These are phyloP conservation scores for Megamerina dolium DNA, from an alignment of 2,888 invertebrate genomes.

Conservation along the genomic window DNA sequence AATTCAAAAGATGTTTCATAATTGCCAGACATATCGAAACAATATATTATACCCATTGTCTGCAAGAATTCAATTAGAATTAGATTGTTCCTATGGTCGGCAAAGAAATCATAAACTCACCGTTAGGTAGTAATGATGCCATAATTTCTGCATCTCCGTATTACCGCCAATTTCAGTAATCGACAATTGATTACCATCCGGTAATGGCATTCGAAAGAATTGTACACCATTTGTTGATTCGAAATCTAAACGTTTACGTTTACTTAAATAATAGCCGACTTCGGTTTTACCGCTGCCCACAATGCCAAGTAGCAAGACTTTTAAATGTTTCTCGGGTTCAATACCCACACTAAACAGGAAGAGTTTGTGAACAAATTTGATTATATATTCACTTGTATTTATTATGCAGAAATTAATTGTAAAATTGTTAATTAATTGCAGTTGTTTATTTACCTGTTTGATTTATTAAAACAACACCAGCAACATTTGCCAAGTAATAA, in stretches of 20 bases:
- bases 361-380: too few relatives aligned
- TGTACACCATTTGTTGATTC: slow-evolving; percentile 44
- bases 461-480: slow-evolving; percentile 11
- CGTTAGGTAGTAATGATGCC: slow-evolving; percentile 41
- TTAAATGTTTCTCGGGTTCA: slow-evolving; percentile 23
- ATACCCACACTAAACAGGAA: slow-evolving; percentile 22
- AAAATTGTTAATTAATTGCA: slow-evolving; percentile 2
- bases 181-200: slow-evolving; percentile 20
- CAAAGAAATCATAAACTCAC: slow-evolving; percentile 25
- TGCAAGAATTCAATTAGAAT: slow-evolving; percentile 14
- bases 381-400: background rate
- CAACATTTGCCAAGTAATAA: slow-evolving; percentile 22
- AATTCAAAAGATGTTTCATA: slow-evolving; percentile 27
- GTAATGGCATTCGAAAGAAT: slow-evolving; percentile 22
- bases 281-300: slow-evolving; percentile 43
- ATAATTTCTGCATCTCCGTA: slow-evolving; percentile 40
- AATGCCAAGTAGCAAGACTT: slow-evolving; percentile 39
- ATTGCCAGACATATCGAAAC: slow-evolving; percentile 35
- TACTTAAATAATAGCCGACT: slow-evolving; percentile 34
- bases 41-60: slow-evolving; percentile 37
- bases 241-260: slow-evolving; percentile 23
- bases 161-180: slow-evolving; percentile 46
- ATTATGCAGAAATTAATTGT: background rate
- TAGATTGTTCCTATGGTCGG: background rate
- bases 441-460: slow-evolving; percentile 13